Base-by-base conservation (phyloP, 2,113 vertebrate genomes). In the Mustela lutreola region DNA sequence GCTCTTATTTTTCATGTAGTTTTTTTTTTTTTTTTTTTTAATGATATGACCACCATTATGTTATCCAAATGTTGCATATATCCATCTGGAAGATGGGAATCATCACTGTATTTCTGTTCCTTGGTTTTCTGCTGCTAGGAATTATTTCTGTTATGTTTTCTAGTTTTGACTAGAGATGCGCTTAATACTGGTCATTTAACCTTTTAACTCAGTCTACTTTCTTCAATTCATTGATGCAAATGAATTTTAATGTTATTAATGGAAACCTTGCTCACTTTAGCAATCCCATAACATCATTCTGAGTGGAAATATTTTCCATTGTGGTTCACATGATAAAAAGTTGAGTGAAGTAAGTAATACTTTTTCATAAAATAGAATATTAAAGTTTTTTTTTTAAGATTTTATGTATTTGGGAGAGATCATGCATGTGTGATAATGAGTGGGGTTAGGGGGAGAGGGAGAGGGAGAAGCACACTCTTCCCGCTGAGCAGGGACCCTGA, bases 211-310 rank as follows among this genome's bases (percentile, higher is more conserved):
- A 18, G 56, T 95, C 28, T 22, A 26, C 28, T 94, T 81, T 62
- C 9, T 91, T 24, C 70, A 71, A 70, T 36, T 71, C 50, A 50
- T 53, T 87, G 62, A 50, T 86, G 19, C 18, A 71, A 42, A 58
- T 95, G 71, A 95, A 78, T 42, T 95, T 91, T 67, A 67, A 60
- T 70, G 33, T 87, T 95, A 58, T 26, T 56, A 71, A 39, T 7
- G 50, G 48, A 95, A 78, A 50, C 33, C 19, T 79, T 70, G 50
- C 39, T 95, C 14, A 50, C 26, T 80, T 80, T 80, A 70, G 24
- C 42, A 86, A 33, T 85, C 53, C 33, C 70, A 15, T 79, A 86
- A 87, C 33, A 33, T 91, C n/a, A 81, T 16, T 53, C 42, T 5
- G 11, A n/a, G 42, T 48, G 62, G 73, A 73, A 87, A 80, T 94